Percentiles rank a stretch among this genome's conserved stretches.
phyloP scores from a whole-genome alignment of 2,888 invertebrate species.

The Agrypnus murinus region DNA sequence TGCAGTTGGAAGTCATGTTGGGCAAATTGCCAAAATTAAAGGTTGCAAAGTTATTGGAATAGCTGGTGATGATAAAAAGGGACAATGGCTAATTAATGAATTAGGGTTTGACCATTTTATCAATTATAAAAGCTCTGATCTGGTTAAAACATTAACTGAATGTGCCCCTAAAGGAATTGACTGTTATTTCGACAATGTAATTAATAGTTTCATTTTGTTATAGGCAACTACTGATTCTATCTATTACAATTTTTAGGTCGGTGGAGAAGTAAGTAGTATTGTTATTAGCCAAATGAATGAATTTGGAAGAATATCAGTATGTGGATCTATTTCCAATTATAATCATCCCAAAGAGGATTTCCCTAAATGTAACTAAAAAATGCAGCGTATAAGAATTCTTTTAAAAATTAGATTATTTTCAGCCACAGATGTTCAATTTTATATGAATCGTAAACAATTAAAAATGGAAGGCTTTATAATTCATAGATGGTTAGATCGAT shows the following conservation, averaged over 20 bases:
- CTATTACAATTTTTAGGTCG: slow-evolving; percentile 73
- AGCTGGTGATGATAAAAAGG: slow-evolving; percentile 82
- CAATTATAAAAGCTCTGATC: slow-evolving; percentile 80
- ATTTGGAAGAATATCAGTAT: slow-evolving; percentile 77
- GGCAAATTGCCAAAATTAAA: slow-evolving; percentile 85
- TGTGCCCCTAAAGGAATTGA: slow-evolving; percentile 81
- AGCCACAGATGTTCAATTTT: slow-evolving; percentile 73
- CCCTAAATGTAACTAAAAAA: not conserved
- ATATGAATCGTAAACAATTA: slow-evolving; percentile 75
- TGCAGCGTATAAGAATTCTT: no score
- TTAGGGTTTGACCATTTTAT: slow-evolving; percentile 80
- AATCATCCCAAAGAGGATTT: no score
- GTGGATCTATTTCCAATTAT: slow-evolving; percentile 80
- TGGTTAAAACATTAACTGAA: slow-evolving; percentile 74
- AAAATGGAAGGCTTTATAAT: slow-evolving; percentile 78
- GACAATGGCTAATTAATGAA: slow-evolving; percentile 77
- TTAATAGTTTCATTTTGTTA: slow-evolving; percentile 55
- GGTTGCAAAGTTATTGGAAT: slow-evolving; percentile 82
- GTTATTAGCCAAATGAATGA: slow-evolving; percentile 78
- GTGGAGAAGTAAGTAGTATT: slow-evolving; percentile 77
- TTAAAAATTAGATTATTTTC: slow-evolving; percentile 45
- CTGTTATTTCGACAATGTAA: slow-evolving; percentile 86
- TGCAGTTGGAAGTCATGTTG: slow-evolving; percentile 85
- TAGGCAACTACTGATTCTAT: no score
- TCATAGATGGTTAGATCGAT: slow-evolving; percentile 74